phyloP scores from a whole-genome alignment of 2,888 invertebrate species.

The Panopea generosa region DNA sequence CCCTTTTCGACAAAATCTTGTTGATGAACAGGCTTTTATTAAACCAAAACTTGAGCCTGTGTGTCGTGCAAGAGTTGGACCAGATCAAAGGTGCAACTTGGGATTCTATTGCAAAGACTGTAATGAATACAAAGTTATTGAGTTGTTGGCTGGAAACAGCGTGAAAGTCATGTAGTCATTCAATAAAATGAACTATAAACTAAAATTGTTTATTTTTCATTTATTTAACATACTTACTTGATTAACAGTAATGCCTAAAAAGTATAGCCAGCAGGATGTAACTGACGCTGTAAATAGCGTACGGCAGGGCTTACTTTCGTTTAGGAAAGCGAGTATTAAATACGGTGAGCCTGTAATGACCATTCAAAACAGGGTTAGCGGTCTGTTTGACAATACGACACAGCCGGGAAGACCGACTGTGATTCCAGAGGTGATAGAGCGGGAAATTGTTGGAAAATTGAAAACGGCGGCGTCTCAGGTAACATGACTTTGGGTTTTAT shows the following conservation, averaged over 20 bases:
- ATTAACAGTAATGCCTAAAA: too few species aligned
- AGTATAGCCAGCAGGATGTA: slow-evolving; percentile 27
- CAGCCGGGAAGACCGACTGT: slow-evolving; percentile 32
- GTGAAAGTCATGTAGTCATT: neutral
- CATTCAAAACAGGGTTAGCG: slow-evolving; percentile 36
- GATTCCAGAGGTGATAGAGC: slow-evolving; percentile 42
- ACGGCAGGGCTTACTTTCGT: slow-evolving; percentile 25
- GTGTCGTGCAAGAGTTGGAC: too few species aligned
- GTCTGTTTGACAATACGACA: too few species aligned
- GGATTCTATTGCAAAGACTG: too few species aligned
- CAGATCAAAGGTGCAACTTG: too few species aligned
- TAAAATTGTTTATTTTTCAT: too few species aligned
- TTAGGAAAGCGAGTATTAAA: slow-evolving; percentile 31
- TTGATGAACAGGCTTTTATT: too few species aligned
- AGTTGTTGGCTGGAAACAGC: neutral
- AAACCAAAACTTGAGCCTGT: too few species aligned
- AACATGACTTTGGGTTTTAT: too few species aligned
- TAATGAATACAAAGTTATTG: neutral
- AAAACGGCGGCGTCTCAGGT: neutral
- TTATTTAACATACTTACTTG: too few species aligned
- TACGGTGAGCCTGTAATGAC: slow-evolving; percentile 45
- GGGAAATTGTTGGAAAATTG: slow-evolving; percentile 22
- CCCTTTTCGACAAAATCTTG: too few species aligned
- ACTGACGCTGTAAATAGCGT: slow-evolving; percentile 42
- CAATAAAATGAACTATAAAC: neutral